Conservation (phyloP, 2,888 invertebrate genomes). For the Habroteleia sp. region DNA sequence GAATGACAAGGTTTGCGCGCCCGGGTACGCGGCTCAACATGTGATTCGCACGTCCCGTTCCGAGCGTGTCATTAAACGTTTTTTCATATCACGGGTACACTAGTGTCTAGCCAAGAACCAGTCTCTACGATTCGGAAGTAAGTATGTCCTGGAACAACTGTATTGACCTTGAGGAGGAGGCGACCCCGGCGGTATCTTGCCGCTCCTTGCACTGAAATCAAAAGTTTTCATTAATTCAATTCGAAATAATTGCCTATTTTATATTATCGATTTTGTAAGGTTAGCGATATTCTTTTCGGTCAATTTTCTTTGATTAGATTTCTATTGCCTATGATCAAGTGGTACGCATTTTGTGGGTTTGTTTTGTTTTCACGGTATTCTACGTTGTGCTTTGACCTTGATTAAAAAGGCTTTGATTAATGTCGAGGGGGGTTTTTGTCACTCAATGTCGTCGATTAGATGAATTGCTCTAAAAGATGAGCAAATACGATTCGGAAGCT, state of each 20-base stretch:
- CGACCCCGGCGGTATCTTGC: not conserved
- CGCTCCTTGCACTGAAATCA: not conserved
- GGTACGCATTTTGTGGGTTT: too few species aligned
- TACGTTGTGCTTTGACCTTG: too few species aligned
- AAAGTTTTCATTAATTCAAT: not conserved
- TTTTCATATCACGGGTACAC: not conserved
- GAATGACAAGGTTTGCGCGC: slow-evolving; percentile 37
- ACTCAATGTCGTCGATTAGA: not conserved
- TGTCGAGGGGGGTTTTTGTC: too few species aligned
- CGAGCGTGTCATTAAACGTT: not conserved
- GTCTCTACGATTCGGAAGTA: slow-evolving; percentile 24
- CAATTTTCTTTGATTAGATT: too few species aligned
- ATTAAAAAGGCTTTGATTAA: too few species aligned
- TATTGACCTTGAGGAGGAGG: slow-evolving; percentile 24
- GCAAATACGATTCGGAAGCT: not conserved
- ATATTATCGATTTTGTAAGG: not conserved
- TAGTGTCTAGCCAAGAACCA: slow-evolving; percentile 5
- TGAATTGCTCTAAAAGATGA: not conserved
- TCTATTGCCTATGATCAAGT: too few species aligned
- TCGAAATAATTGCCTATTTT: not conserved
- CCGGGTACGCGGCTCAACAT: slow-evolving; percentile 27
- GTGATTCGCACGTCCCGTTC: slow-evolving; percentile 32
- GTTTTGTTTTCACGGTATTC: too few species aligned
- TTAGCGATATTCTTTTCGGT: too few species aligned
- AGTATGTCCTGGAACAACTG: slow-evolving; percentile 21